Conservation (phyloP, 1,140 invertebrate genomes). For the Pectinophora gossypiella region DNA sequence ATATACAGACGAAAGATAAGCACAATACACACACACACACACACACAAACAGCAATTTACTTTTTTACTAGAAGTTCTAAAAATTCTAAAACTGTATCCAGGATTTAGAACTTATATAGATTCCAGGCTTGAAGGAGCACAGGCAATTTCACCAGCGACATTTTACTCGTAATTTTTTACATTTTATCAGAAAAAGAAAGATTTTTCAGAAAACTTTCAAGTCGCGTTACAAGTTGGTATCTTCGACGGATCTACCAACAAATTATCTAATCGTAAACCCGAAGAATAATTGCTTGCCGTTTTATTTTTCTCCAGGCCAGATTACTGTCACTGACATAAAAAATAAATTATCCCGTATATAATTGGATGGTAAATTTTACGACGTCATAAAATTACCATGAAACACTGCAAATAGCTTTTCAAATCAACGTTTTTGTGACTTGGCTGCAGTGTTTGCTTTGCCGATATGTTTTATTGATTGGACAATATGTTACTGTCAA, state of each 20-base stretch:
- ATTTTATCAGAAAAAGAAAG: no score
- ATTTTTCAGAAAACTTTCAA: no score
- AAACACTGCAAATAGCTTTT: constrained; percentile 51
- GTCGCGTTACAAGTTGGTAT: not conserved
- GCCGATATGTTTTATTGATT: not conserved
- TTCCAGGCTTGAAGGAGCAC: no score
- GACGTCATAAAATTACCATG: constrained; percentile 55
- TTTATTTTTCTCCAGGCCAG: constrained; percentile 37
- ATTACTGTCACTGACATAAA: constrained; percentile 48
- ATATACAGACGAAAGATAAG: no score
- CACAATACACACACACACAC: no score
- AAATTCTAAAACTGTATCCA: no score
- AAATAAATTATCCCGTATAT: constrained; percentile 43
- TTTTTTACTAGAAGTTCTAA: no score
- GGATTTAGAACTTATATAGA: no score
- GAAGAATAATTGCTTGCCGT: constrained; percentile 19
- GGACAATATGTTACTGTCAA: no score
- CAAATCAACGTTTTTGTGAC: constrained; percentile 41
- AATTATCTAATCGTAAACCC: constrained; percentile 10
- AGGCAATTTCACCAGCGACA: no score
- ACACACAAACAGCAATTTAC: no score
- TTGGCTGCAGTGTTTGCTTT: constrained; percentile 1
- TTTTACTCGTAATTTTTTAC: no score
- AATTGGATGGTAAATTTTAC: constrained; percentile 63
- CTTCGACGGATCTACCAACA: not conserved